Conservation (phyloP, 2,888 invertebrate genomes). For the Eupeodes latifasciatus region DNA sequence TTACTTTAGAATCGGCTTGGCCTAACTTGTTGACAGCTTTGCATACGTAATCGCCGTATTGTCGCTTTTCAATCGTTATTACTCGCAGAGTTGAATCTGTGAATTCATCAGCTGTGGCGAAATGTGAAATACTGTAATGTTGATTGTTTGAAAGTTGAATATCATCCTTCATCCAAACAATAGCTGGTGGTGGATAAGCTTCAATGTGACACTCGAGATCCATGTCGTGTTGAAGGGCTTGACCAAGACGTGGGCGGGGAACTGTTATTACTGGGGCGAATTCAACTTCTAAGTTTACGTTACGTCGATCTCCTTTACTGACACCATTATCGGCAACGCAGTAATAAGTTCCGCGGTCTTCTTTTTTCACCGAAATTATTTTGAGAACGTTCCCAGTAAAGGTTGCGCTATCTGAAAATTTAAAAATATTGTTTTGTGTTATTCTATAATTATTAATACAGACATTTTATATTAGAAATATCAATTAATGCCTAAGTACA, state of each 20-base stretch:
- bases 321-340: constrained; percentile 96
- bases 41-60: constrained; percentile 94
- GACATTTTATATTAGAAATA: too few relatives aligned
- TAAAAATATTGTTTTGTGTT: too few relatives aligned
- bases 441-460: too few relatives aligned
- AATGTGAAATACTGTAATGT: constrained; percentile 95
- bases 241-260: constrained; percentile 92
- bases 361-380: constrained; percentile 91
- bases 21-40: constrained; percentile 95
- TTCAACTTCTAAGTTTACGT: constrained; percentile 95
- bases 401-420: constrained; percentile 83
- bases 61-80: constrained; percentile 95
- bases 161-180: constrained; percentile 95
- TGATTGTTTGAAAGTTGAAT: constrained; percentile 93
- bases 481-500: too few relatives aligned
- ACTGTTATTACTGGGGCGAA: constrained; percentile 94
- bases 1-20: constrained; percentile 90
- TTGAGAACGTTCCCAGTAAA: constrained; percentile 91
- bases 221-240: constrained; percentile 96
- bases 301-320: constrained; percentile 92
- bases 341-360: constrained; percentile 96
- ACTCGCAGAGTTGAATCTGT: constrained; percentile 95
- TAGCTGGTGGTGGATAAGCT: constrained; percentile 96
- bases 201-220: constrained; percentile 97
- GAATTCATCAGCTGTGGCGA: constrained; percentile 95